Conservation (phyloP, 2,113 vertebrate species). For the Anolis carolinensis region DNA sequence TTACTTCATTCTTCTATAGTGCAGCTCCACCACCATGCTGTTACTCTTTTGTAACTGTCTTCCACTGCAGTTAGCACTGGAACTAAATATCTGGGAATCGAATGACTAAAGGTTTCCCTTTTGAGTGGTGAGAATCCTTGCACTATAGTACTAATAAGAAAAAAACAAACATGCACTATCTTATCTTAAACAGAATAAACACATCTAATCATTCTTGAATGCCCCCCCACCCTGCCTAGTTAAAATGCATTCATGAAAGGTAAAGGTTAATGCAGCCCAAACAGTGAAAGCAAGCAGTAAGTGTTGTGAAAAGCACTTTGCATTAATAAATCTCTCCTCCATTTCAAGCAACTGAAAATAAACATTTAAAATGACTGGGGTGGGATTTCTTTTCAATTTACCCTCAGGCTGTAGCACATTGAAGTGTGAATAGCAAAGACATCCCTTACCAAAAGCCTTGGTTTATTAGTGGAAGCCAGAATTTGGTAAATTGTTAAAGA, state of each 20-base stretch:
- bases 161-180: background rate
- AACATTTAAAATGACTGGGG: constrained; percentile 11
- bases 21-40: too few relatives aligned
- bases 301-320: constrained; percentile 3
- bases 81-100: background rate
- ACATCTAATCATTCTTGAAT: constrained; percentile 44
- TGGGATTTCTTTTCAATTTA: background rate
- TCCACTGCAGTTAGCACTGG: too few relatives aligned
- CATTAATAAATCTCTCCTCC: constrained; percentile 1
- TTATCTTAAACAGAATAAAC: constrained; percentile 55
- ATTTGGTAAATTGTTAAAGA: constrained; percentile 20
- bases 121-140: background rate
- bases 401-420: fast-evolving
- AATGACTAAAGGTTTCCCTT: too few relatives aligned
- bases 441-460: constrained; percentile 23
- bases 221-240: constrained; percentile 32
- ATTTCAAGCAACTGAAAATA: constrained; percentile 13
- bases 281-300: constrained; percentile 11
- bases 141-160: background rate
- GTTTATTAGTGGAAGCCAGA: constrained; percentile 31
- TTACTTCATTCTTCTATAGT: too few relatives aligned
- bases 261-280: constrained; percentile 18
- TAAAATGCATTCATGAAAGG: constrained; percentile 16
- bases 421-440: constrained; percentile 12
- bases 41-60: too few relatives aligned